A percentile compares a stretch with the other conserved stretches of the same genome.
Evolutionary conservation across 1,140 invertebrate genomes (phyloP).

Genomic region (Whitmania pigra): DNA sequence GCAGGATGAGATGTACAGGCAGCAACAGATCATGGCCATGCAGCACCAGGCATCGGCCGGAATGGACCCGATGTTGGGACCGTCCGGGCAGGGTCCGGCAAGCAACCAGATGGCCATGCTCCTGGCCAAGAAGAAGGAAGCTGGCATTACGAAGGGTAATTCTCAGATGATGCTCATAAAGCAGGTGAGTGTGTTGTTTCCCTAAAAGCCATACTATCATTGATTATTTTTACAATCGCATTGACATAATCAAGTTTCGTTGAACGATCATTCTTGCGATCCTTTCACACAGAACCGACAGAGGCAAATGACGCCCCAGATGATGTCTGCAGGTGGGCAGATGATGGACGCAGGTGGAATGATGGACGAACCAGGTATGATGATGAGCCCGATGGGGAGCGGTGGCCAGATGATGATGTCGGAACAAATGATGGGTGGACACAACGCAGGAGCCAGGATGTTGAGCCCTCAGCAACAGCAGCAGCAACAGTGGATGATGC

Average conservation of each 20-base stretch:
- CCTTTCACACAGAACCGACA: not conserved
- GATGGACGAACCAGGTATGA: conserved; percentile 6
- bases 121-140: conserved; percentile 18
- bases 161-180: conserved; percentile 16
- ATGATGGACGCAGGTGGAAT: conserved; percentile 13
- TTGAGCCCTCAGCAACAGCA: conserved; percentile 8
- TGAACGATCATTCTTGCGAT: not conserved
- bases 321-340: not conserved
- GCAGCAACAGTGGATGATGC: conserved; percentile 5
- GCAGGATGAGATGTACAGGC: conserved; percentile 23
- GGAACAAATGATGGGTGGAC: not conserved
- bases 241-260: not conserved
- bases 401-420: conserved; percentile 6
- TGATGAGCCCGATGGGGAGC: conserved; percentile 2
- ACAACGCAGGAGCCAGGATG: conserved; percentile 11
- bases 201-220: not conserved
- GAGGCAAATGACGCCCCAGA: not conserved
- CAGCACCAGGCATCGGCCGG: conserved; percentile 26
- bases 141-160: conserved; percentile 38
- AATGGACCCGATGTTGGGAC: conserved; percentile 15
- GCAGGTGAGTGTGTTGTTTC: not conserved
- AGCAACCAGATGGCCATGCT: not conserved
- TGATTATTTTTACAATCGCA: not conserved
- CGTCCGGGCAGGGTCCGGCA: not conserved
- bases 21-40: conserved; percentile 24